A percentile compares a stretch with the other conserved stretches of the same genome.
Conservation (phyloP, 2,797 vertebrate genomes). For the Sternarchorhynchus goeldii region DNA sequence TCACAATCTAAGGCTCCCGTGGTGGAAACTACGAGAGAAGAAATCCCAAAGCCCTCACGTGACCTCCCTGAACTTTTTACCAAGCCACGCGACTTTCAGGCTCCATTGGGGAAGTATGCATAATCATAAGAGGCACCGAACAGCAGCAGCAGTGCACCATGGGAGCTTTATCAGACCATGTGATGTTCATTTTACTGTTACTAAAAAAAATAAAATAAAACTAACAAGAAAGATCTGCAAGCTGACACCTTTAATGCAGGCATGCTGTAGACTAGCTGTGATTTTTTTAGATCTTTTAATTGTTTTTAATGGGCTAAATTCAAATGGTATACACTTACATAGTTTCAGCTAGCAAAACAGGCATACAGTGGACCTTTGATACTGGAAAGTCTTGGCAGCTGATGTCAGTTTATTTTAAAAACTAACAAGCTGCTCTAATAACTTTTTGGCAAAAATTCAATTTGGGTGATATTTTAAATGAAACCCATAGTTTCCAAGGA, state of each 20-base stretch:
- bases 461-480: slow-evolving; percentile 1
- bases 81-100: slow-evolving; percentile 72
- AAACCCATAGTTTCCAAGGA: neutral
- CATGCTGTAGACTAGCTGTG: too few species aligned
- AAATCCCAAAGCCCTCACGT: slow-evolving; percentile 90
- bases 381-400: neutral
- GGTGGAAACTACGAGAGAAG: slow-evolving; percentile 94
- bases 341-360: neutral
- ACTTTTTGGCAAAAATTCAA: slow-evolving; percentile 4
- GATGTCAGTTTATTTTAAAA: neutral
- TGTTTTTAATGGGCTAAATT: neutral
- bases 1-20: slow-evolving; percentile 84
- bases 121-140: slow-evolving; percentile 74
- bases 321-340: neutral
- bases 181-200: slow-evolving; percentile 31
- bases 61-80: slow-evolving; percentile 89
- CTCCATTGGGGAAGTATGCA: slow-evolving; percentile 71
- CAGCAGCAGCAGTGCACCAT: slow-evolving; percentile 11
- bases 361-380: neutral
- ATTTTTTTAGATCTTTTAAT: too few species aligned
- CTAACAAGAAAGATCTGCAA: neutral
- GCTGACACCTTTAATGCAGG: slow-evolving; percentile 14
- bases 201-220: neutral
- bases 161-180: slow-evolving; percentile 10
- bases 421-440: neutral